These are phyloP conservation scores for Temnopleurus reevesii DNA, from an alignment of 53 echinoderm and acorn worm genomes.

Conservation along the genomic window DNA sequence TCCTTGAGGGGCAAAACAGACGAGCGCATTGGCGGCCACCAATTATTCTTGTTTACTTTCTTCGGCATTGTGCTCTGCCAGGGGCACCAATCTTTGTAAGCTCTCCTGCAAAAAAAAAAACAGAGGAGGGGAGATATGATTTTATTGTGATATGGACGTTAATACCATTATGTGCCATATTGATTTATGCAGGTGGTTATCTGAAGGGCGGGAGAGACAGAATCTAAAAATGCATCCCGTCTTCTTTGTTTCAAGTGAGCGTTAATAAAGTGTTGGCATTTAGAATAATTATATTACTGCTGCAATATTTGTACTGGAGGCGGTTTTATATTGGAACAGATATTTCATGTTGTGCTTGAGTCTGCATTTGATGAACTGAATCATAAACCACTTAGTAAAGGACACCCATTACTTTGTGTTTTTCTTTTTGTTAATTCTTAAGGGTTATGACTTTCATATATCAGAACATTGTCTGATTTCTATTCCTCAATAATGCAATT, in stretches of 20 bases:
- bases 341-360: too few relatives aligned
- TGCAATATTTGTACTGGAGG: neutral
- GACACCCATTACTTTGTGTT: neutral
- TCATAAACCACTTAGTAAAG: neutral
- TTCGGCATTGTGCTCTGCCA: neutral
- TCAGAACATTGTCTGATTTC: too few relatives aligned
- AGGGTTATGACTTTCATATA: too few relatives aligned
- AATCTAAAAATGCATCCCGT: neutral
- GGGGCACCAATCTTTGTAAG: neutral
- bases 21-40: neutral
- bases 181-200: conserved; percentile 43
- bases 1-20: neutral
- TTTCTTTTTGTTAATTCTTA: neutral
- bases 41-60: neutral
- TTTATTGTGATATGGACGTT: conserved; percentile 25
- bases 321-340: too few relatives aligned
- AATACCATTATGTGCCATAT: neutral
- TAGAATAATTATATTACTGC: conserved; percentile 13
- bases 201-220: neutral
- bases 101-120: neutral
- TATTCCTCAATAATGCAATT: too few relatives aligned
- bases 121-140: neutral
- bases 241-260: neutral
- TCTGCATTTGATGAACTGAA: too few relatives aligned
- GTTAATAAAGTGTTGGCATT: conserved; percentile 17